phyloP scores from a whole-genome alignment of 2,888 invertebrate species.

The Tetheella fluctuosa region DNA sequence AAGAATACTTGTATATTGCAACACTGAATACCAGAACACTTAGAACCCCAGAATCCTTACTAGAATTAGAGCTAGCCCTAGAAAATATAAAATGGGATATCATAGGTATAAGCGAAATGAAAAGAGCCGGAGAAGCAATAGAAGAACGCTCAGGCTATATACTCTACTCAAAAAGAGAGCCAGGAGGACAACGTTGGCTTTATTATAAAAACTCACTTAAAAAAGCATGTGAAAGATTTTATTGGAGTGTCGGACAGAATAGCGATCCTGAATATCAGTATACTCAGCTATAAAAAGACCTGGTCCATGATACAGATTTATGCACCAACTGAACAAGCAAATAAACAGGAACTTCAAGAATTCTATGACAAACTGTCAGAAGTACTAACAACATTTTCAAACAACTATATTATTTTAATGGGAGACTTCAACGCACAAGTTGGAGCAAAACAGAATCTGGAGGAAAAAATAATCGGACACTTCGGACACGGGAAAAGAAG shows the following conservation, averaged over 20 bases:
- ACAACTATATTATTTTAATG: neutral
- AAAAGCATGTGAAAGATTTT: neutral
- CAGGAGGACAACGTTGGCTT: neutral
- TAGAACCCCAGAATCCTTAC: neutral
- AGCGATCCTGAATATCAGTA: neutral
- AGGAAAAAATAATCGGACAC: neutral
- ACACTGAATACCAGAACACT: neutral
- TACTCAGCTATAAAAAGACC: neutral
- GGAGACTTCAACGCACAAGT: neutral
- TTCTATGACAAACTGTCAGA: neutral
- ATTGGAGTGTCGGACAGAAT: neutral
- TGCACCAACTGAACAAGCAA: neutral
- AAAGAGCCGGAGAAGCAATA: neutral
- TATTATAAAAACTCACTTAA: neutral
- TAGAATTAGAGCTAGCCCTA: neutral
- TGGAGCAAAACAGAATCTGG: neutral
- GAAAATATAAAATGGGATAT: neutral
- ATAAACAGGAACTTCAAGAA: neutral
- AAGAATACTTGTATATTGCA: neutral
- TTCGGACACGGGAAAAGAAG: neutral
- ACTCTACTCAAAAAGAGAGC: neutral
- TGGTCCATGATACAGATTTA: neutral
- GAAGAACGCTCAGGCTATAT: neutral
- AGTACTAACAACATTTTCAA: neutral
- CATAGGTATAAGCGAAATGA: too few species aligned